These are phyloP conservation scores for Psilopsiagon aymara DNA, from an alignment of 2,113 vertebrate genomes.

Conservation along the genomic window DNA sequence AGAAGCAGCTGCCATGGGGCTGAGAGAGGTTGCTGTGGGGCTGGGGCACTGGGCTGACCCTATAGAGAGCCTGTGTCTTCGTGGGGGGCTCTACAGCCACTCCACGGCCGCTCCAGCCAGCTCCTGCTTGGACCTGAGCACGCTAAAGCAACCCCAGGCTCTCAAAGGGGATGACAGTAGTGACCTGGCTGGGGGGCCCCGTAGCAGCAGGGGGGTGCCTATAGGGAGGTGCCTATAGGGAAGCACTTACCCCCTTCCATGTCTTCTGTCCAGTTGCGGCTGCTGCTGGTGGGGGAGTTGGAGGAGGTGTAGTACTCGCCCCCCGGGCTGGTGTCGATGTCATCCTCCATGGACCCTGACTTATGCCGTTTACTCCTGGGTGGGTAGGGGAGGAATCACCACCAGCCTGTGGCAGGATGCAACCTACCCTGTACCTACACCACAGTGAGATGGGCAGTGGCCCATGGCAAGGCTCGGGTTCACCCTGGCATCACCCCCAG, in stretches of 20 bases:
- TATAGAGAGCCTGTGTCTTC: not conserved
- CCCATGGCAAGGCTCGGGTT: accelerated
- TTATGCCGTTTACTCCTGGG: conserved; percentile 95
- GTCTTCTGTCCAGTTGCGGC: conserved; percentile 96
- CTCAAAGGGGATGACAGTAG: not conserved
- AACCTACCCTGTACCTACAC: not conserved
- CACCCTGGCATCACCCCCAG: not conserved
- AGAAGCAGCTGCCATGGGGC: not conserved
- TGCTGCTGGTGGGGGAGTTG: conserved; percentile 94
- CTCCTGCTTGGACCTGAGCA: too few species aligned
- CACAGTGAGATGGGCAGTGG: accelerated
- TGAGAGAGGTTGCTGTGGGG: not conserved
- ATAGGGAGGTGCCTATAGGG: not conserved
- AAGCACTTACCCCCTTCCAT: conserved; percentile 91
- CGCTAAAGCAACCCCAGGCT: not conserved
- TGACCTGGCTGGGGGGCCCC: not conserved
- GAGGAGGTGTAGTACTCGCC: conserved; percentile 96
- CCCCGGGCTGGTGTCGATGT: conserved; percentile 92
- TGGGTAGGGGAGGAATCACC: not conserved
- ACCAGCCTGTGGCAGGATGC: accelerated
- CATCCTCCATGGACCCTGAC: conserved; percentile 96
- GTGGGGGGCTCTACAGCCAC: too few species aligned
- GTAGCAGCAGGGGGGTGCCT: not conserved
- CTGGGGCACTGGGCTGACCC: not conserved
- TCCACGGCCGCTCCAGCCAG: not conserved